phyloP scores from a whole-genome alignment of 2,888 invertebrate genomes.

The Allophyes oxyacanthae region DNA sequence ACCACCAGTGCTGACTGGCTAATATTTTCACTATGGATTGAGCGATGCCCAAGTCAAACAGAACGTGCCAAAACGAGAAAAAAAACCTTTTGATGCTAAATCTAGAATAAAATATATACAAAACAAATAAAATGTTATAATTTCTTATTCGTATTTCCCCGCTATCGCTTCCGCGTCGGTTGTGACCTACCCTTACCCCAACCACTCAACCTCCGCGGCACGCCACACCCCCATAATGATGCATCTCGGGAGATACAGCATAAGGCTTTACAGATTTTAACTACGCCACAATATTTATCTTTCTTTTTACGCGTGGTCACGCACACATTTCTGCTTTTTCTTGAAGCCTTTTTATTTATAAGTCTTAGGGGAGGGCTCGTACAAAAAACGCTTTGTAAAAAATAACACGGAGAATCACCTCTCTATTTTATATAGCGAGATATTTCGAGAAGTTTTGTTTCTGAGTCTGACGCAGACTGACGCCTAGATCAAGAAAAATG shows the following conservation, averaged over 20 bases:
- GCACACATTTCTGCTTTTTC: constrained; percentile 61
- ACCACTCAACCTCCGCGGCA: constrained; percentile 69
- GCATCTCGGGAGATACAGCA: constrained; percentile 83
- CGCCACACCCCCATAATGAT: constrained; percentile 82
- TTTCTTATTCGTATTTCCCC: neutral
- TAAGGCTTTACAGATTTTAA: constrained; percentile 77
- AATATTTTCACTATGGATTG: no score
- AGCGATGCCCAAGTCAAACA: no score
- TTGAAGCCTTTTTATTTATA: constrained; percentile 57
- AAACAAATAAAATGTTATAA: no score
- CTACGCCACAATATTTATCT: constrained; percentile 70
- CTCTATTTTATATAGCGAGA: constrained; percentile 44
- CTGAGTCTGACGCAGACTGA: constrained; percentile 35
- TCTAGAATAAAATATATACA: no score
- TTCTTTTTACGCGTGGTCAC: constrained; percentile 70
- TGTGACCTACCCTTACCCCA: constrained; percentile 39
- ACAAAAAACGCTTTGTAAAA: constrained; percentile 53
- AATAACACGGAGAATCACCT: constrained; percentile 42
- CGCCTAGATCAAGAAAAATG: constrained; percentile 40
- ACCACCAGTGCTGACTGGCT: no score
- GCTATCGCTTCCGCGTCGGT: constrained; percentile 47
- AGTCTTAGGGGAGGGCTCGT: constrained; percentile 51
- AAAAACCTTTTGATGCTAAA: no score
- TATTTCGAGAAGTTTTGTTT: constrained; percentile 50
- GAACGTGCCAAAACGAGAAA: no score